Conservation (phyloP, 2,797 vertebrate species). For the Propithecus deckenii region DNA sequence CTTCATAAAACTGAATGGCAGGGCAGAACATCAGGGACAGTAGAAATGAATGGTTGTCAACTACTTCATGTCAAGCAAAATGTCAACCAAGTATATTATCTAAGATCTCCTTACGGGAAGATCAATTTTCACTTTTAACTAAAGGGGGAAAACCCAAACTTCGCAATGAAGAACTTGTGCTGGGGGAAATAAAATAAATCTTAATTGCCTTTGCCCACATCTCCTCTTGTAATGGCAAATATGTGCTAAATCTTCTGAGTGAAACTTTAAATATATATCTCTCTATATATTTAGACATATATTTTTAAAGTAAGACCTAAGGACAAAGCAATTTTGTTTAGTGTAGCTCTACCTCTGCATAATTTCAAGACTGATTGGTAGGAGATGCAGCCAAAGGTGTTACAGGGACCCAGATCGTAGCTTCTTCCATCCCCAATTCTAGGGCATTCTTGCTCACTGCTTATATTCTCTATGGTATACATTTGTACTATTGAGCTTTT, state of each 20-base stretch:
- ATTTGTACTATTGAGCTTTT: not conserved
- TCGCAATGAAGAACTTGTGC: not conserved
- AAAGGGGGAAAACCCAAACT: not conserved
- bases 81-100: not conserved
- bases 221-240: not conserved
- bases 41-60: slow-evolving; percentile 28
- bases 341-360: not conserved
- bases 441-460: too few relatives aligned
- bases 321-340: not conserved
- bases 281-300: too few relatives aligned
- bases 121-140: slow-evolving; percentile 64
- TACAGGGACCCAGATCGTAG: not conserved
- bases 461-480: not conserved
- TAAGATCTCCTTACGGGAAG: slow-evolving; percentile 31
- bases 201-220: not conserved
- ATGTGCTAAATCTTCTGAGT: not conserved
- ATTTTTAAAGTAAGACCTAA: not conserved
- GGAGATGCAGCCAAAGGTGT: not conserved
- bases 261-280: not conserved
- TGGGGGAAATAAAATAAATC: not conserved
- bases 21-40: not conserved
- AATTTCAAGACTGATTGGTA: not conserved
- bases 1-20: slow-evolving; percentile 62
- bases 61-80: not conserved
- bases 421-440: not conserved